Conservation (phyloP, 2,113 vertebrate species). For the Xiphophorus hellerii region DNA sequence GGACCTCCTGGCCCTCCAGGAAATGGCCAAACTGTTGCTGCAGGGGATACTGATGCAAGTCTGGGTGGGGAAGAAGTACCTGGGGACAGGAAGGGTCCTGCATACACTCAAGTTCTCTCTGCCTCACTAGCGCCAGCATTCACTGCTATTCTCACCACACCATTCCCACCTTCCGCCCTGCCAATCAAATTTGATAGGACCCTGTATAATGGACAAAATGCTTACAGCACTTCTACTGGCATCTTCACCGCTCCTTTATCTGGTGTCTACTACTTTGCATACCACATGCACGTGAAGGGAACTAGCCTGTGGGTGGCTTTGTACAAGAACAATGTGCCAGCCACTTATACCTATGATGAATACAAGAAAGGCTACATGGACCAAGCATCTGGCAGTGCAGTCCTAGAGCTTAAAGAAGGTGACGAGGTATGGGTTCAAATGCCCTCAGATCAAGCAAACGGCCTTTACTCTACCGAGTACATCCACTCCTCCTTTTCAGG, state of each 20-base stretch:
- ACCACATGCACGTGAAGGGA: constrained; percentile 98
- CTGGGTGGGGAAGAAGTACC: constrained; percentile 88
- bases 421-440: constrained; percentile 99
- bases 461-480: constrained; percentile 97
- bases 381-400: constrained; percentile 97
- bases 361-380: constrained; percentile 99
- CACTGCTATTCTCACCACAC: constrained; percentile 93
- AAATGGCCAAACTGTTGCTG: constrained; percentile 85
- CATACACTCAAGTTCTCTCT: constrained; percentile 86
- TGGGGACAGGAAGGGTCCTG: constrained; percentile 86
- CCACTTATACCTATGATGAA: constrained; percentile 98
- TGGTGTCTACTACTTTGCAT: constrained; percentile 97
- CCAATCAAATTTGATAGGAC: constrained; percentile 97
- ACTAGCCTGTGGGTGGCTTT: constrained; percentile 97
- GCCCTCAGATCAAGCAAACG: constrained; percentile 98
- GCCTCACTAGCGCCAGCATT: constrained; percentile 89
- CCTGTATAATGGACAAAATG: constrained; percentile 95
- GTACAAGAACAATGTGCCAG: constrained; percentile 99
- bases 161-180: constrained; percentile 94
- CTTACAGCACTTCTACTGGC: constrained; percentile 91
- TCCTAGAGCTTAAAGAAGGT: constrained; percentile 95
- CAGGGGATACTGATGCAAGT: constrained; percentile 84
- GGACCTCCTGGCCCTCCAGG: constrained; percentile 87
- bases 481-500: constrained; percentile 99
- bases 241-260: constrained; percentile 94